phyloP scores from a whole-genome alignment of 2,113 vertebrate genomes.

The Phoxinus phoxinus region DNA sequence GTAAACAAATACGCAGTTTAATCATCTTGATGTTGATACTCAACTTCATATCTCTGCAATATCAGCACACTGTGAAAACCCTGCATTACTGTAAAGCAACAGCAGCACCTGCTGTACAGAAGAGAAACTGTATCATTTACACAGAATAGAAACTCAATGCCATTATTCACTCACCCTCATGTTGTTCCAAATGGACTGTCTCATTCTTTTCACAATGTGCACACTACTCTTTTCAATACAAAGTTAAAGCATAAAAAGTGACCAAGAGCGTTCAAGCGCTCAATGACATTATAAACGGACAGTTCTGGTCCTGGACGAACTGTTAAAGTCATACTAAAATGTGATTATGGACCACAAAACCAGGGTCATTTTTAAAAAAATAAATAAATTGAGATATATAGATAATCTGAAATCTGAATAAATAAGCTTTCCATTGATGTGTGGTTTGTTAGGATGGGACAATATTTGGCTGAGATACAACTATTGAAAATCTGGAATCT shows the following conservation, averaged over 20 bases:
- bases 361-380: no score
- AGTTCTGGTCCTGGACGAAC: background rate
- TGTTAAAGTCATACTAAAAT: background rate
- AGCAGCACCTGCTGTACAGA: slow-evolving; percentile 39
- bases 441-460: no score
- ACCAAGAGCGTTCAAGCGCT: no score
- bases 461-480: no score
- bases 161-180: background rate
- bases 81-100: background rate
- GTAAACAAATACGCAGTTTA: background rate
- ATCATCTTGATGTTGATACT: background rate
- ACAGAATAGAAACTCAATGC: background rate
- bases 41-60: background rate
- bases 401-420: no score
- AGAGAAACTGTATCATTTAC: background rate
- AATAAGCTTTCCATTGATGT: no score
- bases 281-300: no score
- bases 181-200: background rate
- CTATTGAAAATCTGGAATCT: no score
- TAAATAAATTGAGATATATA: no score
- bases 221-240: no score
- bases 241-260: no score
- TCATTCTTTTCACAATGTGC: background rate
- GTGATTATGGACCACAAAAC: no score
- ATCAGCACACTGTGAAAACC: background rate